Evolutionary conservation across 1,140 invertebrate genomes (phyloP), one percentile per base, ranked within the genome.

Genomic region (Hylaeus anthracinus): DNA sequence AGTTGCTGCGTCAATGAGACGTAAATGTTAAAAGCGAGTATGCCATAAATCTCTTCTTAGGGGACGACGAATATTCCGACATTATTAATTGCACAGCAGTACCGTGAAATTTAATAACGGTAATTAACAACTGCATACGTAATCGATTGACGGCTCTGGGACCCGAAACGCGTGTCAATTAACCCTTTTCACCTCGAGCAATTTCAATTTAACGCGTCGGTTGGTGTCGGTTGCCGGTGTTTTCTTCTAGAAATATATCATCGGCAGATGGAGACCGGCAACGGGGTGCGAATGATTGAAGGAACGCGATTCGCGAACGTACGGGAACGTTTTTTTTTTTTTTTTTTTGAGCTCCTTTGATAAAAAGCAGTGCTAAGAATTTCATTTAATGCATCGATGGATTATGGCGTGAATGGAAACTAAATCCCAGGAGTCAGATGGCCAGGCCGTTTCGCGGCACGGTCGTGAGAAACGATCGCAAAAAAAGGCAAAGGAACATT

Each of bases 341-440:
- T 45, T 45, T 60, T 65, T 48, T 45, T 45, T 15, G 63, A 43
- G 15, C 3, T 5, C 4, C 14, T 14, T 45, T 6, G 41, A 39
- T 8, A 12, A 55, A 39, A 70, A 14, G 37, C 51, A 37, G 26
- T 2, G 9, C 37, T 14, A 41, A 5, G 69, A 43, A 58, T 71
- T 43, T 39, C 39, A 71, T 71, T 56, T 41, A 56, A 56, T 39
- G 58, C 12, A 9, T 9, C 8, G n/a, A 55, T 9, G 51, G 67
- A 41, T 70, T 70, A 64, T n/a, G 48, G n/a, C n/a, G 55, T 37
- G 56, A 60, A 72, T 72, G 15, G 55, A 72, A 45, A 37, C 39
- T 60, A 45, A 72, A 72, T 72, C n/a, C 41, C 8, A 26, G 14
- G 45, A 58, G 70, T 45, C 26, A 6, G 67, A 43, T 15, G 39